Base-by-base conservation (phyloP, 2,113 vertebrate genomes). In the Rhinolophus ferrumequinum region DNA sequence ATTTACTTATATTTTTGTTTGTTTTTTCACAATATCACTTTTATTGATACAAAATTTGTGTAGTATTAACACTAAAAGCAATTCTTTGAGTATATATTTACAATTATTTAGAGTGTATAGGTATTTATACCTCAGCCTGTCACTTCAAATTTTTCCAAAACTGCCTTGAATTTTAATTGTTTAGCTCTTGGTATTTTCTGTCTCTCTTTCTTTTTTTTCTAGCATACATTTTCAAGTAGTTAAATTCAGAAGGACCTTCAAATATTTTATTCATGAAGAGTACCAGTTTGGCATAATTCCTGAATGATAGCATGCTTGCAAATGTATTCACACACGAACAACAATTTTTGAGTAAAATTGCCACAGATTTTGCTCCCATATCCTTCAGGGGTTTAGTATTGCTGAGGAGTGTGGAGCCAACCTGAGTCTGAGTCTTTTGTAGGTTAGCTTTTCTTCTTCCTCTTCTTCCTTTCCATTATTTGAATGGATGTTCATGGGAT, bases 221-320 rank as follows among this genome's bases (percentile, higher is more conserved):
- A 90, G 11, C 50, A 56, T 76, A 85, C 14, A 62, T 62, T 64
- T 93, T 79, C 22, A 56, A 66, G 14, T 80, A 69, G 66, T 89
- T 86, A 54, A 75, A 85, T 92, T 84, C 60, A 56, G 79, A 84
- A 88, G 24, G 72, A 22, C 15, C 12, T 89, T 81, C 38, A 58
- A 60, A 69, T 69, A 92, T 54, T 91, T 92, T 96, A 92, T 47
- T 89, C 35, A 81, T 44, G 52, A 75, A 75, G n/a, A 80, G 47
- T 60, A 26, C 67, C 8, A 38, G 30, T n/a, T 73, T 58, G 22
- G 22, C n/a, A 85, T 62, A 75, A 85, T 84, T 89, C 33, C 79
- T 85, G 77, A 88, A 77, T 52, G 58, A 72, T 33, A 84, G 38
- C 16, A 69, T 73, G 56, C n/a, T 72, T 69, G 60, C n/a, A 94